A percentile compares a stretch with the other conserved stretches of the same genome.
Conservation (phyloP, 2,888 invertebrate species). For the Pyrgus malvae region DNA sequence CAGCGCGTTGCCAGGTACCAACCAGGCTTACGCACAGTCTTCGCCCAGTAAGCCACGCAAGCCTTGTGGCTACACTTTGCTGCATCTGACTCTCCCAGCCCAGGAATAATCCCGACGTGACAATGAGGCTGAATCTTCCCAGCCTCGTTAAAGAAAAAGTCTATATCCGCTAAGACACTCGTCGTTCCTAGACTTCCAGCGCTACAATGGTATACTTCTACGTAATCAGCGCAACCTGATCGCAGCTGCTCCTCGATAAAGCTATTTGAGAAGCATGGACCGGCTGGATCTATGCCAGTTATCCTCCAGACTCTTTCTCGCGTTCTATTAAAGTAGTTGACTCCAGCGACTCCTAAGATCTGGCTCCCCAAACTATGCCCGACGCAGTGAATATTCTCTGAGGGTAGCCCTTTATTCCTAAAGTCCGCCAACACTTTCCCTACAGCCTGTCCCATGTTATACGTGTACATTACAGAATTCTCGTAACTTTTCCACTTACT, state of each 20-base stretch:
- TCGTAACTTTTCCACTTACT: constrained; percentile 66
- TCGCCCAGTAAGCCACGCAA: constrained; percentile 61
- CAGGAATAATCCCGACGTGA: constrained; percentile 56
- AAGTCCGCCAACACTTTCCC: constrained; percentile 59
- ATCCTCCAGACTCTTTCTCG: constrained; percentile 60
- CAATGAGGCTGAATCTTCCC: constrained; percentile 81
- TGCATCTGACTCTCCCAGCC: constrained; percentile 60
- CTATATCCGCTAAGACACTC: constrained; percentile 76
- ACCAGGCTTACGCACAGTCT: constrained; percentile 55
- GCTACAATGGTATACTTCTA: constrained; percentile 83
- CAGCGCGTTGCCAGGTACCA: constrained; percentile 63
- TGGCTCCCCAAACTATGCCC: constrained; percentile 72
- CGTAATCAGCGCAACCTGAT: constrained; percentile 79
- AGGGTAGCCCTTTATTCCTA: constrained; percentile 52
- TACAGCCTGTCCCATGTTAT: constrained; percentile 59
- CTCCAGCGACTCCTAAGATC: constrained; percentile 60
- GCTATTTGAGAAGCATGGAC: constrained; percentile 71
- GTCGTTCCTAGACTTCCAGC: constrained; percentile 78
- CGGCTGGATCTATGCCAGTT: constrained; percentile 71
- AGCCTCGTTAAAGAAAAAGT: constrained; percentile 82
- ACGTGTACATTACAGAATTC: constrained; percentile 57
- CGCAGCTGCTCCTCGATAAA: constrained; percentile 70
- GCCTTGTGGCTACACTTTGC: constrained; percentile 72
- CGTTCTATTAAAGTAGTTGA: constrained; percentile 52
- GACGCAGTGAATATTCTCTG: constrained; percentile 63